Conservation (phyloP, 2,888 invertebrate genomes). For the Orchestes rusci region DNA sequence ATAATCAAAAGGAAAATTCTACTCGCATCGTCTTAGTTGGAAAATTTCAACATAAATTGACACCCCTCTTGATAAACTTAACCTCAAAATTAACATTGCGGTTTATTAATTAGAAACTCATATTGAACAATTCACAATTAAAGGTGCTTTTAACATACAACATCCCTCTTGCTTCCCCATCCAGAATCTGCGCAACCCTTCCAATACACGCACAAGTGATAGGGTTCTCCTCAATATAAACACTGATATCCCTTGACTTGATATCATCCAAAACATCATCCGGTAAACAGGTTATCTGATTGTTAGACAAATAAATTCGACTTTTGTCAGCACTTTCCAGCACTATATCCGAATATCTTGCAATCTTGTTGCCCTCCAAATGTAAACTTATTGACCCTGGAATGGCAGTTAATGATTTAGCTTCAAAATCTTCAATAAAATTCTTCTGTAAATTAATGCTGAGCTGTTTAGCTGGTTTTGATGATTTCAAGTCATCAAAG, state of each 20-base stretch:
- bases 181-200: conserved; percentile 21
- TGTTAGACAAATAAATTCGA: conserved; percentile 28
- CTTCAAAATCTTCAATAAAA: too few relatives aligned
- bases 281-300: conserved; percentile 28
- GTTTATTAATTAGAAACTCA: too few relatives aligned
- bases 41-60: too few relatives aligned
- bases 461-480: conserved; percentile 9
- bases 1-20: too few relatives aligned
- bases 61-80: too few relatives aligned
- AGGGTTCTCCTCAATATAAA: conserved; percentile 28
- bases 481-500: conserved; percentile 26
- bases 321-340: conserved; percentile 27
- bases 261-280: conserved; percentile 29
- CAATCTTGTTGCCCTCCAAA: conserved; percentile 30
- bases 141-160: conserved; percentile 15
- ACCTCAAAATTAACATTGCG: too few relatives aligned
- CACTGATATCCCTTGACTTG: conserved; percentile 17
- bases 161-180: conserved; percentile 5
- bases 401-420: too few relatives aligned
- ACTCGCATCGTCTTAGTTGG: too few relatives aligned
- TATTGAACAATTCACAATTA: conserved; percentile 4
- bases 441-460: conserved; percentile 28
- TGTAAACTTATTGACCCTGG: conserved; percentile 29
- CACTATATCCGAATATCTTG: conserved; percentile 16
- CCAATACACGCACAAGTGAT: conserved; percentile 31